A percentile compares a stretch with the other conserved stretches of the same genome.
Evolutionary conservation across 2,113 vertebrate genomes (phyloP).

Genomic region (Perca fluviatilis): DNA sequence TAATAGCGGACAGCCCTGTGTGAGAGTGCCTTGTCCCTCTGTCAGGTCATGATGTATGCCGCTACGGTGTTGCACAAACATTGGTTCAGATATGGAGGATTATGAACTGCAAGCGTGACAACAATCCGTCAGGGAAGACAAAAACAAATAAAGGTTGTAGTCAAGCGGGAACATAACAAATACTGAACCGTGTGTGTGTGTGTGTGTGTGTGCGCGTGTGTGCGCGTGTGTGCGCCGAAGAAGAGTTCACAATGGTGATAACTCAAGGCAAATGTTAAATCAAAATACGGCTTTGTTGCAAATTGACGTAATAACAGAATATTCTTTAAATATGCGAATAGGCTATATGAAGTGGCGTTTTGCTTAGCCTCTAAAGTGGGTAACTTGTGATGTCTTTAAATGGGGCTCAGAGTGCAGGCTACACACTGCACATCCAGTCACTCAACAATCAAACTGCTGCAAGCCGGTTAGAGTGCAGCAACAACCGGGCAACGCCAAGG

Average conservation of each 20-base stretch:
- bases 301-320: not conserved
- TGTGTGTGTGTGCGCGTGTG: not conserved
- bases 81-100: slow-evolving; percentile 5
- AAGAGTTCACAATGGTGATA: not conserved
- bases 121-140: slow-evolving; percentile 3
- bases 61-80: slow-evolving; percentile 2
- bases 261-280: not conserved
- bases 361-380: not conserved
- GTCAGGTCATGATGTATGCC: slow-evolving; percentile 15
- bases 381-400: not conserved
- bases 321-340: fast-evolving
- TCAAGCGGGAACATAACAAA: not conserved
- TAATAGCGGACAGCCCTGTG: slow-evolving; percentile 13
- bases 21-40: slow-evolving; percentile 1
- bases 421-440: not conserved
- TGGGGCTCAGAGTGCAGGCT: not conserved
- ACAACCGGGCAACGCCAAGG: not conserved
- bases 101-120: slow-evolving; percentile 18
- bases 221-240: not conserved
- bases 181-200: not conserved
- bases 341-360: not conserved
- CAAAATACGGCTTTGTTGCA: not conserved
- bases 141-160: not conserved
- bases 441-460: not conserved
- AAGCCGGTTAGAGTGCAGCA: not conserved